A percentile compares a stretch with the other conserved stretches of the same genome.
phyloP scores from a whole-genome alignment of 2,113 vertebrate species.

The Ginglymostoma cirratum region DNA sequence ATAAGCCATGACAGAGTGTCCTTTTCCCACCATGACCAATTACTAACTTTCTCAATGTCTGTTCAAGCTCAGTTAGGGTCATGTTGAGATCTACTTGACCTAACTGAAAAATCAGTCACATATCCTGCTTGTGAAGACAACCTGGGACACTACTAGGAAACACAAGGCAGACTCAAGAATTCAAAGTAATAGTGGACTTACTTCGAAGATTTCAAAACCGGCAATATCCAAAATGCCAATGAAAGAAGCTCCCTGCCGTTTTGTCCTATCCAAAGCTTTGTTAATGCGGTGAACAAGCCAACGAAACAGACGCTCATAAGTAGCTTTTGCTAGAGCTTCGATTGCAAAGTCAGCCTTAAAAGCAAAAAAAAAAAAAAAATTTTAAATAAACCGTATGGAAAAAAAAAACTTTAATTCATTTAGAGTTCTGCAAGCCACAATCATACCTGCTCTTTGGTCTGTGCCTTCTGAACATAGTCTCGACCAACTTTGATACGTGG shows the following conservation, averaged over 20 bases:
- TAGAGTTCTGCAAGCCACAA: background rate
- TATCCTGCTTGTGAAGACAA: background rate
- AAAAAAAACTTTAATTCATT: background rate
- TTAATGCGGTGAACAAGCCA: constrained; percentile 98
- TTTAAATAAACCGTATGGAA: background rate
- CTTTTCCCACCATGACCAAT: background rate
- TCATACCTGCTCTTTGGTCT: constrained; percentile 94
- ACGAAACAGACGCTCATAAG: constrained; percentile 93
- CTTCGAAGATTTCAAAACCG: constrained; percentile 97
- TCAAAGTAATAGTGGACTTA: constrained; percentile 43
- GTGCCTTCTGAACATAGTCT: constrained; percentile 96
- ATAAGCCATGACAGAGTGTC: background rate
- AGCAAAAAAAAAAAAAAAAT: background rate
- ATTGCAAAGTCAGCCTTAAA: constrained; percentile 90
- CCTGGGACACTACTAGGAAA: background rate
- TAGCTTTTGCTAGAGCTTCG: constrained; percentile 91
- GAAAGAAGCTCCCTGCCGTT: constrained; percentile 92
- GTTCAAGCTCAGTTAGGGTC: background rate
- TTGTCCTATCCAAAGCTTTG: constrained; percentile 92
- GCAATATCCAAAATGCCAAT: constrained; percentile 97
- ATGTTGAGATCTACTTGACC: background rate
- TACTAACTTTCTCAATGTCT: background rate
- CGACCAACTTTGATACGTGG: constrained; percentile 96
- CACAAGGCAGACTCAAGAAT: background rate
- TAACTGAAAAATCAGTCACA: background rate